Evolutionary conservation across 35 echinoderm and acorn worm genomes (phyloP).

Genomic region (Hemicentrotus pulcherrimus): DNA sequence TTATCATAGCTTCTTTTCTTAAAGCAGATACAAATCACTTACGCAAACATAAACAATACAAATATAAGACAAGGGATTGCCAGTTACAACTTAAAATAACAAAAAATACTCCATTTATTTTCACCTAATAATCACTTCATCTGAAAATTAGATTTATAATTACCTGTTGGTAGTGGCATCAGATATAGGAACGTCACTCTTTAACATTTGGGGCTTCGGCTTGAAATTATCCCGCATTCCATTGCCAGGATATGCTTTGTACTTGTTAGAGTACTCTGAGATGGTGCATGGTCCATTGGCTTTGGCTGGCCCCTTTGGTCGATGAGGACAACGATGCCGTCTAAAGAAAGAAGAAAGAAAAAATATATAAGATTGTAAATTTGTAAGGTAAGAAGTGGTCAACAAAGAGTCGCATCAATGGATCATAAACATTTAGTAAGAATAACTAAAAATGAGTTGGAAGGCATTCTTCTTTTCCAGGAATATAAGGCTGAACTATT

Average conservation of each 20-base stretch:
- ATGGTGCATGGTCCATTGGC: slow-evolving; percentile 81
- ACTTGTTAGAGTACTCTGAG: slow-evolving; percentile 92
- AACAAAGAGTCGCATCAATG: neutral
- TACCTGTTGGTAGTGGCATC: slow-evolving; percentile 93
- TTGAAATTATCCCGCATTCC: slow-evolving; percentile 90
- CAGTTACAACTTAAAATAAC: too few relatives aligned
- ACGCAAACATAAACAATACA: too few relatives aligned
- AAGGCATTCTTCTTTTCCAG: too few relatives aligned
- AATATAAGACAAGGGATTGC: too few relatives aligned
- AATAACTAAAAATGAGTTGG: too few relatives aligned
- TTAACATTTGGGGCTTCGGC: slow-evolving; percentile 65
- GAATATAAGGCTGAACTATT: too few relatives aligned
- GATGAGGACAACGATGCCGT: slow-evolving; percentile 95
- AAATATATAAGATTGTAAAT: neutral
- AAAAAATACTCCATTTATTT: too few relatives aligned
- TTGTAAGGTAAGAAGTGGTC: neutral
- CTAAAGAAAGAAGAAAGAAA: slow-evolving; percentile 48
- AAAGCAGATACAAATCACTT: too few relatives aligned
- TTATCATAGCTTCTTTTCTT: too few relatives aligned
- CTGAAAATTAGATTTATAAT: neutral
- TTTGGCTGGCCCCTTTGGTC: slow-evolving; percentile 56
- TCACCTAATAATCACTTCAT: too few relatives aligned
- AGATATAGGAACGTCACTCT: slow-evolving; percentile 66
- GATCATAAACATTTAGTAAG: too few relatives aligned
- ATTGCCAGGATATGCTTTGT: slow-evolving; percentile 72